Evolutionary conservation across 2,113 vertebrate genomes (phyloP), one percentile per base, ranked within the genome.

Genomic region (Melierax canorus): DNA sequence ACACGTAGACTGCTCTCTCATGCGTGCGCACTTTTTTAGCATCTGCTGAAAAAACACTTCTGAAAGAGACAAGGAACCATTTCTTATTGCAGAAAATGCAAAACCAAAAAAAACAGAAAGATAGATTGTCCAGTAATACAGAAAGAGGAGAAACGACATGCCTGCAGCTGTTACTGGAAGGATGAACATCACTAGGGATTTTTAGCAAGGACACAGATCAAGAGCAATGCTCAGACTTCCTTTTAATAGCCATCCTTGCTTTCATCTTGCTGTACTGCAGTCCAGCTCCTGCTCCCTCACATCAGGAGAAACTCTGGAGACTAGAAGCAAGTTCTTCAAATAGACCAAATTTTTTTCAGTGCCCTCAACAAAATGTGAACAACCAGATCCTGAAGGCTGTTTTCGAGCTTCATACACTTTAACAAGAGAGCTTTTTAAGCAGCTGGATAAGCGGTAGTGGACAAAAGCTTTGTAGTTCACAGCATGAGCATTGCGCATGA

Each of bases 391-490:
- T 50, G 63, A 92, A 87, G 48, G 48, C 45, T 76, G 26, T 56
- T 86, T 94, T 85, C 7, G 3, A 93, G 69, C 56, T 72, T 87
- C 43, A 7, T 27, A n/a, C 51, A 50, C 51, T 87, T 68, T 29
- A 80, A 55, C 39, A 41, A 20, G 36, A 90, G 38, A 83, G 63
- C 46, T 80, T 89, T 94, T 78, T 36, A 81, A 83, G 92, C 68
- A 80, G 79, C 32, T 63, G 77, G 55, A 56, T 79, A 90, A 93
- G 73, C 2, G 0, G 67, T 32, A 46, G 55, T 30, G 43, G 82
- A 76, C 90, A 88, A 95, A 89, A 90, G 83, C 88, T 96, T 43
- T 91, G 55, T 27, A 71, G 53, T 39, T 93, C 93, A 73, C 83
- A 51, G 86, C 36, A 39, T 21, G 63, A 68, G 55, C 69, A 80